Conservation (phyloP, 2,888 invertebrate species). For the Lottia gigantea region DNA sequence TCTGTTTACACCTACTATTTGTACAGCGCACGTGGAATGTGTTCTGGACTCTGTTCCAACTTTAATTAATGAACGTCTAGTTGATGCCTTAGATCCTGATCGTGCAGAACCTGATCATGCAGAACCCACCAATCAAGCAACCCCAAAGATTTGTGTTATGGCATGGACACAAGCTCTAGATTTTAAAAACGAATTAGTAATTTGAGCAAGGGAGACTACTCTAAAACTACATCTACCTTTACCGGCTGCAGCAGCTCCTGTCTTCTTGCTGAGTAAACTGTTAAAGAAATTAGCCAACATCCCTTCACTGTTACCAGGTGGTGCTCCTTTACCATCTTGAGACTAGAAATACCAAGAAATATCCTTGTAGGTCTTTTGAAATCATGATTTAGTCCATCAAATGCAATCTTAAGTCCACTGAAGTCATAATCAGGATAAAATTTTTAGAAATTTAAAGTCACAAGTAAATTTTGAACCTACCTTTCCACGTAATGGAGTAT, state of each 20-base stretch:
- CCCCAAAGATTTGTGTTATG: no score
- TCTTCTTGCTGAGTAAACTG: slow-evolving; percentile 94
- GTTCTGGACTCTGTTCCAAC: no score
- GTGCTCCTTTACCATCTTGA: slow-evolving; percentile 60
- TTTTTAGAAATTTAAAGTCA: no score
- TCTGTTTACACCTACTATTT: no score
- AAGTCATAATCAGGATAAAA: no score
- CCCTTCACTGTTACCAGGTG: slow-evolving; percentile 77
- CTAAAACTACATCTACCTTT: slow-evolving; percentile 29
- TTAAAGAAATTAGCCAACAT: slow-evolving; percentile 98
- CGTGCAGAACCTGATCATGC: no score
- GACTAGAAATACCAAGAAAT: background rate
- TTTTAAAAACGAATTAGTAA: background rate
- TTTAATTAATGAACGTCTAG: no score
- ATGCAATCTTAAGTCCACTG: no score
- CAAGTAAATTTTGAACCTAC: slow-evolving; percentile 15
- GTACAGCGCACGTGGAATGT: no score
- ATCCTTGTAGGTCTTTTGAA: background rate
- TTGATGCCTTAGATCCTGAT: no score
- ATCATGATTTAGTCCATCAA: no score
- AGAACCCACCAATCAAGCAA: no score
- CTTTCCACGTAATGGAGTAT: slow-evolving; percentile 34
- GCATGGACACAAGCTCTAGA: background rate
- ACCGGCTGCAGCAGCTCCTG: slow-evolving; percentile 64
- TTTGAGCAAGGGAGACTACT: background rate